Percentiles rank a stretch among this genome's conserved stretches.
Evolutionary conservation across 2,113 vertebrate genomes (phyloP).

Genomic region (Corvus moneduloides): DNA sequence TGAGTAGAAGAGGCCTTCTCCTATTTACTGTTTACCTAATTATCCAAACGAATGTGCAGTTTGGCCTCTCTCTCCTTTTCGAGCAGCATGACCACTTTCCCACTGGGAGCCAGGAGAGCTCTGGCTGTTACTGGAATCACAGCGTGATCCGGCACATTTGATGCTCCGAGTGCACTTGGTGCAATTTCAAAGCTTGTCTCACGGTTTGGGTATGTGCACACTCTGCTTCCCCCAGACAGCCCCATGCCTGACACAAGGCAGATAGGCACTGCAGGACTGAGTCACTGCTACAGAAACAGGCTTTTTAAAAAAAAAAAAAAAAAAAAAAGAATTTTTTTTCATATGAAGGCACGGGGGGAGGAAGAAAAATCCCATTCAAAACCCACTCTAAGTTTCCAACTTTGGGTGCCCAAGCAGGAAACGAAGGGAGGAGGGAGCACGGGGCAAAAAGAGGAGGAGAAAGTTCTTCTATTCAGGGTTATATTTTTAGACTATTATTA

Average conservation of each 20-base stretch:
- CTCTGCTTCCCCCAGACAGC: conserved; percentile 66
- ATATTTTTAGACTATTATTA: conserved; percentile 10
- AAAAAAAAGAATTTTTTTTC: not conserved
- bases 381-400: not conserved
- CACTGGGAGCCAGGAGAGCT: not conserved
- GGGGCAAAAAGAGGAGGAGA: not conserved
- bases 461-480: conserved; percentile 23
- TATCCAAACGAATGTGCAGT: conserved; percentile 35
- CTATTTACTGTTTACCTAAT: conserved; percentile 46
- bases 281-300: conserved; percentile 49
- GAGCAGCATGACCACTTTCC: conserved; percentile 9
- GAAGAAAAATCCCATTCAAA: conserved; percentile 1
- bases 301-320: not conserved
- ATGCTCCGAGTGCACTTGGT: conserved; percentile 39
- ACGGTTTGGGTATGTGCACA: conserved; percentile 60
- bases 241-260: conserved; percentile 61
- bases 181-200: conserved; percentile 67
- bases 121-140: conserved; percentile 2
- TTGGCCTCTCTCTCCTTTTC: conserved; percentile 5
- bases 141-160: not conserved
- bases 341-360: not conserved
- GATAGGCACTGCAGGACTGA: conserved; percentile 53
- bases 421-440: not conserved
- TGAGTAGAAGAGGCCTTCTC: conserved; percentile 10
- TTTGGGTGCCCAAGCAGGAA: conserved; percentile 35